A percentile compares a stretch with the other conserved stretches of the same genome.
Conservation (phyloP, 2,888 invertebrate genomes). For the Leucoma salicis region DNA sequence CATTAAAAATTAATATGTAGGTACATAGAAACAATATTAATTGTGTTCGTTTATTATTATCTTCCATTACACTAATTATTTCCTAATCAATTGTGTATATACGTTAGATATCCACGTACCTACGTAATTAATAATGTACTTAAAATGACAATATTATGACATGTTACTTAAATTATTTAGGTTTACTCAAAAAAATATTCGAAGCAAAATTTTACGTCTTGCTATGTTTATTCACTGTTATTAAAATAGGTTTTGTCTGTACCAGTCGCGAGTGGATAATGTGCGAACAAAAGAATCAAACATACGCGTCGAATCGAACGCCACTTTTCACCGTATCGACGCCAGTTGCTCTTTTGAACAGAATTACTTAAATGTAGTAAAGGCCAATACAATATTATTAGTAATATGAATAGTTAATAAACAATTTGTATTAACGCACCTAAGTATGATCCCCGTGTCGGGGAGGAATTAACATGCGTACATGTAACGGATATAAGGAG, state of each 20-base stretch:
- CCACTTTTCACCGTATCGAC: conserved; percentile 60
- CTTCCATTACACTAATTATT: conserved; percentile 29
- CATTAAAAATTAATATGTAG: not conserved
- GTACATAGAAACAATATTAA: conserved; percentile 15
- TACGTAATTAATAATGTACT: conserved; percentile 3
- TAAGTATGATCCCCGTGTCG: too few species aligned
- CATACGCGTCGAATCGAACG: conserved; percentile 68
- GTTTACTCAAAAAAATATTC: conserved; percentile 18
- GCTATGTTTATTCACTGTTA: conserved; percentile 35
- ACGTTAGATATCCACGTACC: conserved; percentile 19
- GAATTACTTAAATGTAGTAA: not conserved
- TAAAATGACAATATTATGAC: not conserved
- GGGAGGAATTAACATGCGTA: too few species aligned
- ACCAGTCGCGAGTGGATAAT: conserved; percentile 58
- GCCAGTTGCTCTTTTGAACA: conserved; percentile 34
- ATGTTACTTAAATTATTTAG: not conserved
- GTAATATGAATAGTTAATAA: too few species aligned
- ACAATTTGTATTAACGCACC: too few species aligned
- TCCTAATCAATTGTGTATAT: conserved; percentile 31
- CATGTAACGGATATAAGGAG: too few species aligned
- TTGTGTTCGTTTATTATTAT: conserved; percentile 15
- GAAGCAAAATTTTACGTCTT: conserved; percentile 30
- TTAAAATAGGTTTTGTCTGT: conserved; percentile 62
- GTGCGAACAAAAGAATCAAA: conserved; percentile 71
- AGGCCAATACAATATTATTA: too few species aligned